A percentile compares a stretch with the other conserved stretches of the same genome.
phyloP scores from a whole-genome alignment of 2,888 invertebrate genomes.

The Platycheirus albimanus region DNA sequence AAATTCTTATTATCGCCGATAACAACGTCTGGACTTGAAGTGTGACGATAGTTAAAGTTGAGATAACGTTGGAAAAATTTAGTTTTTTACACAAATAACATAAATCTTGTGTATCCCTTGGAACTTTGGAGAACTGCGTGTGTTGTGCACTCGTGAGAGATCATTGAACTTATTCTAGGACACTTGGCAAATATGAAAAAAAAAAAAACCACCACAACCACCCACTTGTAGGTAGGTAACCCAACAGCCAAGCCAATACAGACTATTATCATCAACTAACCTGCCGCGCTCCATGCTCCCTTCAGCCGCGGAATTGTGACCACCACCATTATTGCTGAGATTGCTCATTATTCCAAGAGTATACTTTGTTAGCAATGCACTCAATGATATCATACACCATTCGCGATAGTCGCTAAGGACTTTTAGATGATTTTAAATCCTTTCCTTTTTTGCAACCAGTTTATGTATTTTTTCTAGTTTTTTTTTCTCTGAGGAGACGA shows the following conservation, averaged over 20 bases:
- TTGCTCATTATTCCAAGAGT: slow-evolving; percentile 82
- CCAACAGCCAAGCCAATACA: background rate
- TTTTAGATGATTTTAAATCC: slow-evolving; percentile 15
- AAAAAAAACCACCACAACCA: slow-evolving; percentile 2
- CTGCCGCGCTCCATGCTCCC: slow-evolving; percentile 81
- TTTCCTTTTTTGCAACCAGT: slow-evolving; percentile 4
- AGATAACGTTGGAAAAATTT: background rate
- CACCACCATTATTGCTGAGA: slow-evolving; percentile 77
- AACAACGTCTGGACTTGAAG: background rate
- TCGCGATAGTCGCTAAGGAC: slow-evolving; percentile 62
- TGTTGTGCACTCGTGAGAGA: background rate
- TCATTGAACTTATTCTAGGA: slow-evolving; percentile 52
- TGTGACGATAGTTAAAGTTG: background rate
- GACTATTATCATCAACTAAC: slow-evolving; percentile 74
- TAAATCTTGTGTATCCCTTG: slow-evolving; percentile 25
- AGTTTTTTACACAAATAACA: background rate
- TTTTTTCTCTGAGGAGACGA: slow-evolving; percentile 7
- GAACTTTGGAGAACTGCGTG: background rate
- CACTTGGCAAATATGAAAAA: slow-evolving; percentile 7
- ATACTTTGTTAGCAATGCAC: slow-evolving; percentile 81
- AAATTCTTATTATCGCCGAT: background rate
- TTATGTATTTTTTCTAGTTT: background rate
- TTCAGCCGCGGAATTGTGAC: slow-evolving; percentile 81
- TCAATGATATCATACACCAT: slow-evolving; percentile 82
- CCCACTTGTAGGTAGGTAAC: slow-evolving; percentile 42